Conservation (phyloP, 2,797 vertebrate species). For the Poecilia gillii region DNA sequence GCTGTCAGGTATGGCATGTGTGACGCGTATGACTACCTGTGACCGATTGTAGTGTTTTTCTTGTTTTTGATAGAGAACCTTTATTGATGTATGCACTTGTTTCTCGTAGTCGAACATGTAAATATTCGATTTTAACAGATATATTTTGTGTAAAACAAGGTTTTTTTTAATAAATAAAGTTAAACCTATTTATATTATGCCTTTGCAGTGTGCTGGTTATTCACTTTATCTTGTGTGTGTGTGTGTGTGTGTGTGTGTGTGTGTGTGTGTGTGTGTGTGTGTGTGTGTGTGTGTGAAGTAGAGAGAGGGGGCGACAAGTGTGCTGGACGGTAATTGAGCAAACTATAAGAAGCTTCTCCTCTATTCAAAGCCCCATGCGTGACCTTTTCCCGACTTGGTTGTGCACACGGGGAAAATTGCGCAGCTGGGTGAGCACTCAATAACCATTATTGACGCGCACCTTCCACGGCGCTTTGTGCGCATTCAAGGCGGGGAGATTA, state of each 20-base stretch:
- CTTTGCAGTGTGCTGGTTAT: constrained; percentile 53
- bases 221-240: constrained; percentile 1
- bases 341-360: constrained; percentile 59
- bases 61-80: constrained; percentile 66
- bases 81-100: constrained; percentile 91
- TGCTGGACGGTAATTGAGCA: constrained; percentile 66
- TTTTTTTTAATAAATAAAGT: constrained; percentile 85
- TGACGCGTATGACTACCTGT: constrained; percentile 70
- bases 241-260: constrained; percentile 19
- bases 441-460: constrained; percentile 75
- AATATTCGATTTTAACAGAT: constrained; percentile 87
- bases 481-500: constrained; percentile 77
- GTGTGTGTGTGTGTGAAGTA: constrained; percentile 20
- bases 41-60: constrained; percentile 76
- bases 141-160: constrained; percentile 88
- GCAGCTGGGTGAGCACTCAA: constrained; percentile 76
- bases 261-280: constrained; percentile 15
- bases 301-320: neutral
- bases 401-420: constrained; percentile 66
- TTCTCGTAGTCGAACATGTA: constrained; percentile 83
- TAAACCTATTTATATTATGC: constrained; percentile 86
- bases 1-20: constrained; percentile 50
- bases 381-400: constrained; percentile 75
- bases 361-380: constrained; percentile 62
- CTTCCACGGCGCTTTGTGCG: constrained; percentile 74